Evolutionary conservation across 30 jellyfish, hydroid and myxozoan genomes (phyloP).

Genomic region (Morbakka virulenta): DNA sequence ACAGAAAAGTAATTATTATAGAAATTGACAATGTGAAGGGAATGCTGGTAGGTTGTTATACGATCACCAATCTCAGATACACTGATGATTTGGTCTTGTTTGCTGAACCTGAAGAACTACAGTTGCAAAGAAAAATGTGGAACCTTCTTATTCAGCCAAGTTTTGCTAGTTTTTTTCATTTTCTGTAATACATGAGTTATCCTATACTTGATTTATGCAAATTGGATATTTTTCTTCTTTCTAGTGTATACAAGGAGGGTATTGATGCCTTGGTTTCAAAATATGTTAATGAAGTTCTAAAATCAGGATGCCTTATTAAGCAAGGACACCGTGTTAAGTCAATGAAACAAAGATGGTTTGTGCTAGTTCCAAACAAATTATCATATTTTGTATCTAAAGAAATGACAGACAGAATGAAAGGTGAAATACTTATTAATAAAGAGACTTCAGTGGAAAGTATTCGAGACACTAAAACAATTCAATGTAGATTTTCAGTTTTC

Average conservation of each 20-base stretch:
- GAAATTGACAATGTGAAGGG: too few species aligned
- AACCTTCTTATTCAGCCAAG: too few species aligned
- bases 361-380: slow-evolving; percentile 67
- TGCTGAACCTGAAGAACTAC: too few species aligned
- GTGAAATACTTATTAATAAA: slow-evolving; percentile 50
- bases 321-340: slow-evolving; percentile 97
- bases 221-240: too few species aligned
- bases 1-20: too few species aligned
- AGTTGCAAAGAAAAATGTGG: too few species aligned
- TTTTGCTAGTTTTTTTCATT: too few species aligned
- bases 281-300: slow-evolving; percentile 59
- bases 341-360: slow-evolving; percentile 91
- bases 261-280: slow-evolving; percentile 34
- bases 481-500: slow-evolving; percentile 68
- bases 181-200: too few species aligned
- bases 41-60: too few species aligned
- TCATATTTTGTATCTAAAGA: slow-evolving; percentile 64
- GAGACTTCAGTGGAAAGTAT: slow-evolving; percentile 41
- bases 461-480: slow-evolving; percentile 61
- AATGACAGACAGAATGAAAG: slow-evolving; percentile 63
- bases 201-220: too few species aligned
- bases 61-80: too few species aligned
- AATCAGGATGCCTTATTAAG: slow-evolving; percentile 75
- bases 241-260: slow-evolving; percentile 87
- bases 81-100: too few species aligned